Evolutionary conservation across 2,888 invertebrate genomes (phyloP).

Genomic region (Polydrusus cervinus): DNA sequence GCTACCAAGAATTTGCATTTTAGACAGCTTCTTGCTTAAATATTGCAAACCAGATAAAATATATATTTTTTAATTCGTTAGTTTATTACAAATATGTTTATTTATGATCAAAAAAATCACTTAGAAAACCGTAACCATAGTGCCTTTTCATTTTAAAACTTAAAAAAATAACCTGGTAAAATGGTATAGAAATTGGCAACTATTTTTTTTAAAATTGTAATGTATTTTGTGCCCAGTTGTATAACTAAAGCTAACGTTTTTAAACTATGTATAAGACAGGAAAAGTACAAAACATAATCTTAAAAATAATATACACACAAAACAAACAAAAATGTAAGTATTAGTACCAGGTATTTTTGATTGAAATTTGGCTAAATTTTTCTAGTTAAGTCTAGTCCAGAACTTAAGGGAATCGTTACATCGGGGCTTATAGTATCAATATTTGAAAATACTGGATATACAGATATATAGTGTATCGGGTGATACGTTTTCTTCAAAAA

Average conservation of each 20-base stretch:
- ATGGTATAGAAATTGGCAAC: background rate
- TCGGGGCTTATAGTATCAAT: no score
- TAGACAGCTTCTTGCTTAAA: no score
- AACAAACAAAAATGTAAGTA: background rate
- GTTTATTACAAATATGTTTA: no score
- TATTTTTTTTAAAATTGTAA: background rate
- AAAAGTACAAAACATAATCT: conserved; percentile 2
- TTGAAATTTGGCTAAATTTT: background rate
- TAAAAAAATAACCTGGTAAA: background rate
- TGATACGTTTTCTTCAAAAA: no score
- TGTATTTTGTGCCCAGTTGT: background rate
- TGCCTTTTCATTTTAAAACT: background rate
- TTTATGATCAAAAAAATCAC: no score
- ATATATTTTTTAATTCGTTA: no score
- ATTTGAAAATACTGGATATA: no score
- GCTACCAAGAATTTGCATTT: no score
- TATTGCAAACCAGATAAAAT: no score
- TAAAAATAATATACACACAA: background rate
- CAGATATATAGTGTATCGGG: no score
- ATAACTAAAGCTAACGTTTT: background rate
- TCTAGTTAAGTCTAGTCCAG: background rate
- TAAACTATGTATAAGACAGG: background rate
- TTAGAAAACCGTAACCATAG: no score
- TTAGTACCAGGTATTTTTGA: background rate
- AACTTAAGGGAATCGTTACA: background rate